Conservation (phyloP, 92 coral and sea anemone genomes). For the Hydrozoanthus gracilis region DNA sequence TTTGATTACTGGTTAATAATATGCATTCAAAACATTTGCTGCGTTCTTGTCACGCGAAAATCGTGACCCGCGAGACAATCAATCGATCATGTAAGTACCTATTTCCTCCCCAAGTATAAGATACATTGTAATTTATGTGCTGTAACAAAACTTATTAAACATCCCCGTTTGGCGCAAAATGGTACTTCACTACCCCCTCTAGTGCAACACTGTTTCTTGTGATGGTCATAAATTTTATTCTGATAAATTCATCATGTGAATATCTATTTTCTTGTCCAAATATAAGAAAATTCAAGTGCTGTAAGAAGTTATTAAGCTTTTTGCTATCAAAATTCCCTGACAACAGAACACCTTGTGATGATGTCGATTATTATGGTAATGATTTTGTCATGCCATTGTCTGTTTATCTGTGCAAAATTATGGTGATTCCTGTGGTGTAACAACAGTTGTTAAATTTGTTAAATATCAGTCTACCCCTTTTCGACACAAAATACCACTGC, state of each 20-base stretch:
- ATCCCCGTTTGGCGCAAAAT: neutral
- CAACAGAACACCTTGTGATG: slow-evolving; percentile 9
- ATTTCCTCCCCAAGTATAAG: slow-evolving; percentile 8
- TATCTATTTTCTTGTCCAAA: neutral
- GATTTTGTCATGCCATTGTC: slow-evolving; percentile 8
- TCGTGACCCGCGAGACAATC: neutral
- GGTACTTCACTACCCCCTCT: neutral
- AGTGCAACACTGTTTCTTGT: slow-evolving; percentile 8
- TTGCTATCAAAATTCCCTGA: neutral
- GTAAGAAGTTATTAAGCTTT: neutral
- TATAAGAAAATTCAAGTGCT: slow-evolving; percentile 6
- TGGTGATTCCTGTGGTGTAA: slow-evolving; percentile 9
- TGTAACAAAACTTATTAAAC: slow-evolving; percentile 5
- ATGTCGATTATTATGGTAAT: slow-evolving; percentile 6
- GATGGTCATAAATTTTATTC: too few species aligned
- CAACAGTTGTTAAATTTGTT: slow-evolving; percentile 6
- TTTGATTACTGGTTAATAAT: neutral
- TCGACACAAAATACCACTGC: slow-evolving; percentile 9
- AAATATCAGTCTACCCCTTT: slow-evolving; percentile 7
- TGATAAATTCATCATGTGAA: too few species aligned
- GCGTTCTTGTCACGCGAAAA: slow-evolving; percentile 5
- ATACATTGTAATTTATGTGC: slow-evolving; percentile 6
- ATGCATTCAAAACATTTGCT: neutral
- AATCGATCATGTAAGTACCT: neutral
- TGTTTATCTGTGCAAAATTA: slow-evolving; percentile 6